Percentiles rank a stretch among this genome's conserved stretches.
phyloP scores from a whole-genome alignment of 2,888 invertebrate species.

The Leptinotarsa juncta region DNA sequence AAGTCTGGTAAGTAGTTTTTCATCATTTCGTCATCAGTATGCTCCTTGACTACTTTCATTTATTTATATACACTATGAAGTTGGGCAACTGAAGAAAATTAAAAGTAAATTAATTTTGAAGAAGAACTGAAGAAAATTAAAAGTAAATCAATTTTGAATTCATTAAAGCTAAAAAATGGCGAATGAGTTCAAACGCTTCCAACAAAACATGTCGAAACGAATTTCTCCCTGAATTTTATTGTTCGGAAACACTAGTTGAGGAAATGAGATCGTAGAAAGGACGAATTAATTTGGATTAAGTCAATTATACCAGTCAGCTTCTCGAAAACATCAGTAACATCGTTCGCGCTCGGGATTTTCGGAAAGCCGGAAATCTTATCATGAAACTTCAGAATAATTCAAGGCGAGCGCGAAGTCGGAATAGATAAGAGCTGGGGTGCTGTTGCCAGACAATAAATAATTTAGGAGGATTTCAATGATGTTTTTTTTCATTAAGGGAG shows the following conservation, averaged over 20 bases:
- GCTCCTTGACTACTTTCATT: too few species aligned
- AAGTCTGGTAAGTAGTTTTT: too few species aligned
- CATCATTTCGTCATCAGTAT: too few species aligned
- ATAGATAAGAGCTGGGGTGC: background rate
- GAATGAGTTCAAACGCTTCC: background rate
- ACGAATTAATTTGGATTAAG: slow-evolving; percentile 14
- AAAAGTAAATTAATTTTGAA: too few species aligned
- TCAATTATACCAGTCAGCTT: slow-evolving; percentile 17
- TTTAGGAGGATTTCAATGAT: too few species aligned
- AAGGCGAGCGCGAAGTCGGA: background rate
- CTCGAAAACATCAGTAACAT: slow-evolving; percentile 19
- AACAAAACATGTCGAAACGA: background rate
- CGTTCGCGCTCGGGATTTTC: slow-evolving; percentile 14
- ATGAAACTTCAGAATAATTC: background rate
- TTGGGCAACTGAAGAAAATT: too few species aligned
- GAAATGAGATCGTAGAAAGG: slow-evolving; percentile 8
- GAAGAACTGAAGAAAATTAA: too few species aligned
- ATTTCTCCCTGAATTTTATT: background rate
- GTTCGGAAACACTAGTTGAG: slow-evolving; percentile 9
- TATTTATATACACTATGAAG: too few species aligned
- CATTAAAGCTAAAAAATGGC: background rate
- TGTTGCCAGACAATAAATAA: background rate
- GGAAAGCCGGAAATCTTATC: background rate
- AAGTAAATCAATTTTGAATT: too few species aligned
- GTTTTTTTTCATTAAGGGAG: too few species aligned